Conservation (phyloP, 2,113 vertebrate species). For the Odobenus rosmarus region DNA sequence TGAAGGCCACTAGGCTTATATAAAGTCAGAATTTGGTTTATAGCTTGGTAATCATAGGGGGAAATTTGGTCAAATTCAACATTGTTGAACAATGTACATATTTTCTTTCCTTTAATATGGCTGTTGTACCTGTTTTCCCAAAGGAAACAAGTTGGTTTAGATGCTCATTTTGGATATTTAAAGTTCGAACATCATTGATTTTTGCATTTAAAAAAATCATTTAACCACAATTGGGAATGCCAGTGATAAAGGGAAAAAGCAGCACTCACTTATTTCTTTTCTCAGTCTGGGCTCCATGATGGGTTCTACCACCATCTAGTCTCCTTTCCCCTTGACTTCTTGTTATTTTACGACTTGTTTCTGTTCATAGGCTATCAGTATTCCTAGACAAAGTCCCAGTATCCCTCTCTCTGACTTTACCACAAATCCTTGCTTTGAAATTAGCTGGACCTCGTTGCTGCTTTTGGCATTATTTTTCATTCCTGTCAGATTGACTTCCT, state of each 20-base stretch:
- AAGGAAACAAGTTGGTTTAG: not conserved
- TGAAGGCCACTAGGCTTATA: not conserved
- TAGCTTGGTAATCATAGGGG: not conserved
- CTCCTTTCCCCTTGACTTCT: not conserved
- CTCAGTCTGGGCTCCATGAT: not conserved
- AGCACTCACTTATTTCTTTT: not conserved
- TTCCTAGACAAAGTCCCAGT: not conserved
- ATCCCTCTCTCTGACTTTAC: not conserved
- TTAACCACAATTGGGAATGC: not conserved
- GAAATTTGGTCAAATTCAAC: not conserved
- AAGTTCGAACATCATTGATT: not conserved
- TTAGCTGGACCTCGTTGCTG: not conserved
- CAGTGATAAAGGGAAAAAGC: not conserved
- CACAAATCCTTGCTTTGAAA: not conserved
- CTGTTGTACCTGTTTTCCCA: not conserved
- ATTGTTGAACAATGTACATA: not conserved
- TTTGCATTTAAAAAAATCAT: not conserved
- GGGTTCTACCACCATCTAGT: not conserved
- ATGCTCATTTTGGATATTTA: slow-evolving; percentile 2
- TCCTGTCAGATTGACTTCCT: not conserved
- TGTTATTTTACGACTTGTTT: not conserved
- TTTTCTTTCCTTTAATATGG: not conserved
- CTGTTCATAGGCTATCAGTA: not conserved
- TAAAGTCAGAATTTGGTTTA: not conserved
- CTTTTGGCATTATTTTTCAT: not conserved